Base-by-base conservation (phyloP, 2,797 vertebrate genomes). In the Ara ararauna region DNA sequence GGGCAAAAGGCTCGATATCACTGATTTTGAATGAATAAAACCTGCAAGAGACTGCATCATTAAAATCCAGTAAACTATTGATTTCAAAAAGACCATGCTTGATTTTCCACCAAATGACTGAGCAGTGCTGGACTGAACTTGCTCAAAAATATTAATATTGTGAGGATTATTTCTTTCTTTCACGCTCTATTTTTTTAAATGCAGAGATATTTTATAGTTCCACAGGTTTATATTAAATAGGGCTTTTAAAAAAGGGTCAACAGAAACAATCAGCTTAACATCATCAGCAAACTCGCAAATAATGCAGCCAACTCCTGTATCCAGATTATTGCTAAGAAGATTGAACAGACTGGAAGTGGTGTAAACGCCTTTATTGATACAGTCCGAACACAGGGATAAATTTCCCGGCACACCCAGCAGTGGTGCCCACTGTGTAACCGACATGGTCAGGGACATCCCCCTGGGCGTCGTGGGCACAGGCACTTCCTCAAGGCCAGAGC, bases 1-100 rank as follows among this genome's bases (percentile, higher is more conserved):
- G 80, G 87, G 76, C 45, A 84, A 75, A 91, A 90, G 11, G 24
- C 30, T 88, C 86, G 30, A 50, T 94, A 47, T 88, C 70, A 88
- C 58, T 94, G 82, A 93, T 54, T 91, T 81, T 88, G 70, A 91
- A 92, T 84, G 42, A 94, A 83, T 86, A 42, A 84, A 81, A 90
- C 81, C 53, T 90, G 70, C 32, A 61, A 75, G 87, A 86, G 45
- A 86, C 32, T 82, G 67, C 38, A 66, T 93, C 26, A 58, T 94
- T 97, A 88, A 38, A 60, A 88, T 53, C 34, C 79, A 68, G 30
- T 78, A 84, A 75, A 80, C 64, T 75, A 72, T 68, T 91, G 85
- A 91, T 93, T 91, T 81, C n/a, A 62, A 88, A 78, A 11, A 75
- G 40, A 75, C 34, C 8, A 36, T 60, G 18, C 56, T 61, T 93